Conservation (phyloP, 2,113 vertebrate species). For the Physeter macrocephalus region DNA sequence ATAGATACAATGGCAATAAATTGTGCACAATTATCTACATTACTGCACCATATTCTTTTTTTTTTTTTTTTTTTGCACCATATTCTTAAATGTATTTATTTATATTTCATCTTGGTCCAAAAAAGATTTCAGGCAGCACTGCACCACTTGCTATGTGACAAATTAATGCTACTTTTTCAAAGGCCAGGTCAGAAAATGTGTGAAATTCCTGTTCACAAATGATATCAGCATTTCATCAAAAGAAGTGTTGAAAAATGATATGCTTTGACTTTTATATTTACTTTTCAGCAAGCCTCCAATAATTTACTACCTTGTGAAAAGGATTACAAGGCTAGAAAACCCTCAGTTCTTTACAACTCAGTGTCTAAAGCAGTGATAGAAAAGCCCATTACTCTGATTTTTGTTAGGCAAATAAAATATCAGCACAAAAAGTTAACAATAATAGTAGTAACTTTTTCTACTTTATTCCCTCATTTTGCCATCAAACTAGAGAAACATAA, state of each 20-base stretch:
- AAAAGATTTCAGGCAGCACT: background rate
- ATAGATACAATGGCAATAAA: slow-evolving; percentile 19
- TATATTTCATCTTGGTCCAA: background rate
- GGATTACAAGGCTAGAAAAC: background rate
- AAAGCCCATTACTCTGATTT: background rate
- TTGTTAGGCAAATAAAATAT: background rate
- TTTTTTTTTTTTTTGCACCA: no score
- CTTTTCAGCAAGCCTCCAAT: background rate
- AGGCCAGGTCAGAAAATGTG: background rate
- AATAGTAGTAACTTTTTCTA: background rate
- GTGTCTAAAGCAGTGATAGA: background rate
- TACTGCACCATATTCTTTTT: background rate
- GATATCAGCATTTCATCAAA: background rate
- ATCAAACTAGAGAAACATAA: background rate
- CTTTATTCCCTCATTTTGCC: background rate
- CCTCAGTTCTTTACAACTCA: background rate
- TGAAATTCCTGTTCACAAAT: background rate
- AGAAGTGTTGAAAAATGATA: background rate
- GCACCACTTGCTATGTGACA: background rate
- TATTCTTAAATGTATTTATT: slow-evolving; percentile 7
- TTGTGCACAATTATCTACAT: background rate
- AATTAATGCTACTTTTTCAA: background rate
- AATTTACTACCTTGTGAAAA: background rate
- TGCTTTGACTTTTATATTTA: background rate
- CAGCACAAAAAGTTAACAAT: background rate